These are phyloP conservation scores for Drosophila paranaensis DNA, from an alignment of 2,888 invertebrate species.

Conservation along the genomic window DNA sequence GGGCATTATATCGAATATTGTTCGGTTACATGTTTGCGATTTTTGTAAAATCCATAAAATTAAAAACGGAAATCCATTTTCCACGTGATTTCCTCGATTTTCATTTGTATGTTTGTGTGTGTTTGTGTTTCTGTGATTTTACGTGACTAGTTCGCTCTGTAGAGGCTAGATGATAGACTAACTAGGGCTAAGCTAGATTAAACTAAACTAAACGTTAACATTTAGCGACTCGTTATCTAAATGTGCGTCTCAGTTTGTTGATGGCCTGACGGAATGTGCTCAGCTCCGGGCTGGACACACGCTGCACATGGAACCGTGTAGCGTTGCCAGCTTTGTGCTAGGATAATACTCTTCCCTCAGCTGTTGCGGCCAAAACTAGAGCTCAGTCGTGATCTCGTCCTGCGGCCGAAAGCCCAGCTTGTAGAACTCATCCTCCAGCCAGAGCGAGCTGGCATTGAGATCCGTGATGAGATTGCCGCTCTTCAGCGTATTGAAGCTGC, in stretches of 20 bases:
- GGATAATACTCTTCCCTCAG: constrained; percentile 58
- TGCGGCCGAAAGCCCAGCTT: constrained; percentile 94
- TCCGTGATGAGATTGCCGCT: constrained; percentile 85
- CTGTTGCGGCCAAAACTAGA: constrained; percentile 85
- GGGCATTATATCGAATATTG: constrained; percentile 54
- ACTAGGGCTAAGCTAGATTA: constrained; percentile 33
- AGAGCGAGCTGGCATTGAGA: constrained; percentile 87
- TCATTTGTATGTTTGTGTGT: constrained; percentile 35
- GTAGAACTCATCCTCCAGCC: constrained; percentile 92
- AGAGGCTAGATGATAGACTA: constrained; percentile 47
- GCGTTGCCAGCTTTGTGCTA: constrained; percentile 59
- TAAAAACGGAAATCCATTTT: constrained; percentile 45
- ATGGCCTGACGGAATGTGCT: constrained; percentile 75
- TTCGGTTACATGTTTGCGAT: constrained; percentile 64
- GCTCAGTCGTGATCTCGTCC: constrained; percentile 94
- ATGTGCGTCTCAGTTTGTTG: constrained; percentile 68
- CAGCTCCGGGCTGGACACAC: constrained; percentile 57
- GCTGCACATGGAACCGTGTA: constrained; percentile 53
- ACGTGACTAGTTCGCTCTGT: constrained; percentile 75
- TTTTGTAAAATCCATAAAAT: constrained; percentile 76
- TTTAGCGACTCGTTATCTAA: constrained; percentile 66
- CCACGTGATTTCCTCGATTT: constrained; percentile 39
- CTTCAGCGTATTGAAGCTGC: constrained; percentile 86
- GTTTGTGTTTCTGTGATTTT: constrained; percentile 59
- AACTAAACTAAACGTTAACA: constrained; percentile 70